A percentile compares a stretch with the other conserved stretches of the same genome.
These are phyloP conservation scores for Pampusana beccarii DNA, from an alignment of 2,113 vertebrate species.

Conservation along the genomic window DNA sequence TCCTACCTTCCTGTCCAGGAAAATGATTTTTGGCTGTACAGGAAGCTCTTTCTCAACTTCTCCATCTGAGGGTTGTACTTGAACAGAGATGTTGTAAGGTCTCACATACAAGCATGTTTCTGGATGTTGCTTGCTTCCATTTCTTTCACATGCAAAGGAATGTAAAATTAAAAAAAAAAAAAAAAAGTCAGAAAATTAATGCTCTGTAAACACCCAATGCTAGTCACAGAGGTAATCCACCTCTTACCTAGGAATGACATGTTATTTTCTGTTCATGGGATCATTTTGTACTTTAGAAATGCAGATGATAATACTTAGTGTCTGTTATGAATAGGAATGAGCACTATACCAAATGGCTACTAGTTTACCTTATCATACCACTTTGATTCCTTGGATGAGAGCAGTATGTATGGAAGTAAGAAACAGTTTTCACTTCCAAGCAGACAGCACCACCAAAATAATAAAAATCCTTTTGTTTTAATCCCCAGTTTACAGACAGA, in stretches of 20 bases:
- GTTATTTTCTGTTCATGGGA: not conserved
- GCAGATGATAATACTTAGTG: not conserved
- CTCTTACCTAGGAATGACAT: not conserved
- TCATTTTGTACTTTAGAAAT: not conserved
- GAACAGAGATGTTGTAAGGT: constrained; percentile 66
- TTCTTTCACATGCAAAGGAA: constrained; percentile 40
- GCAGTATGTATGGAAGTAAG: not conserved
- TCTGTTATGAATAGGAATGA: not conserved
- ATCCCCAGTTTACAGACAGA: not conserved
- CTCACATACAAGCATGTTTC: constrained; percentile 53
- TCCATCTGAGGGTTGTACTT: constrained; percentile 75
- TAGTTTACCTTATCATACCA: not conserved
- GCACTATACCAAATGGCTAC: not conserved
- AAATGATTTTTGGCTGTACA: constrained; percentile 69
- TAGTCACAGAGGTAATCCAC: not conserved
- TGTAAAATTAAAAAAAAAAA: not conserved
- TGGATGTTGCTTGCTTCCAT: constrained; percentile 40
- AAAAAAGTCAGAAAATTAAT: not conserved
- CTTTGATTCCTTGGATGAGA: not conserved
- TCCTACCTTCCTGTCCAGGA: constrained; percentile 75
- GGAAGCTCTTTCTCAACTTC: constrained; percentile 66
- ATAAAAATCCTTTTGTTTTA: not conserved
- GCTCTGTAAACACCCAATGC: not conserved
- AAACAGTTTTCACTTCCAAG: not conserved
- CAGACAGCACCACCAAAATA: not conserved